A percentile compares a stretch with the other conserved stretches of the same genome.
Evolutionary conservation across 2,888 invertebrate species (phyloP).

Genomic region (Rhagonycha lutea): DNA sequence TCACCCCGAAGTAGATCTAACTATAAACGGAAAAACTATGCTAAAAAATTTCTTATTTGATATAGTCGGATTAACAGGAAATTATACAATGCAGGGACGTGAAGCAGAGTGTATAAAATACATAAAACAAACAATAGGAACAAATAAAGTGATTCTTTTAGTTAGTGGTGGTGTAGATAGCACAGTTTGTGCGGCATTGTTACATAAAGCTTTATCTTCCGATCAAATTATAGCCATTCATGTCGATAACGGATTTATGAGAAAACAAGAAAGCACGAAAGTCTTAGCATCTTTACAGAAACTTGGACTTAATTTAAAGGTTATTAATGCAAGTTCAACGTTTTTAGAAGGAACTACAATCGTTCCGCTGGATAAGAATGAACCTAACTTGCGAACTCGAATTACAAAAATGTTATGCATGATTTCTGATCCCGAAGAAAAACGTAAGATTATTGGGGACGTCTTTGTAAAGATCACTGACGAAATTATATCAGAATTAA

Average conservation of each 20-base stretch:
- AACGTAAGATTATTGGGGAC: conserved; percentile 98
- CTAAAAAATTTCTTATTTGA: conserved; percentile 93
- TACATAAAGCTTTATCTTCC: conserved; percentile 85
- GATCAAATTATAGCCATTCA: conserved; percentile 95
- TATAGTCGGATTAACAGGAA: conserved; percentile 83
- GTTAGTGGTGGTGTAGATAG: conserved; percentile 99
- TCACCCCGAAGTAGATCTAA: conserved; percentile 98
- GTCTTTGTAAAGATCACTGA: conserved; percentile 95
- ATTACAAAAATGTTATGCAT: conserved; percentile 85
- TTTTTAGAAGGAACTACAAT: conserved; percentile 83
- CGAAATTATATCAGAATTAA: conserved; percentile 84
- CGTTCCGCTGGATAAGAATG: conserved; percentile 63
- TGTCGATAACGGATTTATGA: conserved; percentile 99
- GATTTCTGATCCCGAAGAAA: conserved; percentile 93
- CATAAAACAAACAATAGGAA: conserved; percentile 86
- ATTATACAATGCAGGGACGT: conserved; percentile 85
- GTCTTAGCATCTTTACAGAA: conserved; percentile 84
- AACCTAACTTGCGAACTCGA: conserved; percentile 61
- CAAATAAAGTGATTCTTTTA: conserved; percentile 86
- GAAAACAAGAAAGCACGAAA: conserved; percentile 89
- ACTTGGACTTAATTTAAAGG: conserved; percentile 77
- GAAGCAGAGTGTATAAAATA: conserved; percentile 91
- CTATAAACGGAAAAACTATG: conserved; percentile 88
- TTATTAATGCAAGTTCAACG: conserved; percentile 71
- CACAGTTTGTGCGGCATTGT: conserved; percentile 96